Conservation (phyloP, 2,797 vertebrate genomes). For the Delichon dasypus region DNA sequence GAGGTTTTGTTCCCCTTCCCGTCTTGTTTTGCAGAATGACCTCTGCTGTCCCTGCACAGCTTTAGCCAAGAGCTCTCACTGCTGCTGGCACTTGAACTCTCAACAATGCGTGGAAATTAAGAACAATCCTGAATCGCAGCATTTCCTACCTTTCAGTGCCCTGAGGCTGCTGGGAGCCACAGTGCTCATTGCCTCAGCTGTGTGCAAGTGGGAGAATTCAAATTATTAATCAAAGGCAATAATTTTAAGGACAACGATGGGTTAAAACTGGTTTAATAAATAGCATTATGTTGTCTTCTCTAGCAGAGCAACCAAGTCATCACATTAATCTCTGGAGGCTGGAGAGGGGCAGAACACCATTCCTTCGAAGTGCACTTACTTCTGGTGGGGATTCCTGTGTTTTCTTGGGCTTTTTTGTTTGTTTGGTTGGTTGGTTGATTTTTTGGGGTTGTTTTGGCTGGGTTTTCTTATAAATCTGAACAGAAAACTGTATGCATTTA, state of each 20-base stretch:
- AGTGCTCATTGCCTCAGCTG: background rate
- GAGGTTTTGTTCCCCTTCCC: background rate
- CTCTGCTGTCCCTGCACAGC: background rate
- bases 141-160: background rate
- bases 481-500: background rate
- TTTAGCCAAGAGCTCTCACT: background rate
- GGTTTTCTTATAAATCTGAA: background rate
- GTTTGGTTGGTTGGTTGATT: fast-evolving
- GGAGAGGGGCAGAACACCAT: background rate
- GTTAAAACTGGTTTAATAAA: constrained; percentile 4
- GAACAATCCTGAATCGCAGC: background rate
- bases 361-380: background rate
- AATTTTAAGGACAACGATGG: background rate
- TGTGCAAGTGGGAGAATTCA: background rate
- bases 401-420: background rate
- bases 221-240: constrained; percentile 15
- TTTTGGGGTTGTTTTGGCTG: background rate
- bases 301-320: background rate
- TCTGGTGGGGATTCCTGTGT: background rate
- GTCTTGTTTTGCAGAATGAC: background rate
- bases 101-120: constrained; percentile 44
- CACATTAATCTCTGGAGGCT: background rate
- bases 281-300: background rate
- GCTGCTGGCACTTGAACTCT: constrained; percentile 6
- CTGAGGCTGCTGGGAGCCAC: constrained; percentile 1